Percentiles rank a stretch among this genome's conserved stretches.
Evolutionary conservation across 2,888 invertebrate genomes (phyloP).

Genomic region (Ormyrus pomaceus): DNA sequence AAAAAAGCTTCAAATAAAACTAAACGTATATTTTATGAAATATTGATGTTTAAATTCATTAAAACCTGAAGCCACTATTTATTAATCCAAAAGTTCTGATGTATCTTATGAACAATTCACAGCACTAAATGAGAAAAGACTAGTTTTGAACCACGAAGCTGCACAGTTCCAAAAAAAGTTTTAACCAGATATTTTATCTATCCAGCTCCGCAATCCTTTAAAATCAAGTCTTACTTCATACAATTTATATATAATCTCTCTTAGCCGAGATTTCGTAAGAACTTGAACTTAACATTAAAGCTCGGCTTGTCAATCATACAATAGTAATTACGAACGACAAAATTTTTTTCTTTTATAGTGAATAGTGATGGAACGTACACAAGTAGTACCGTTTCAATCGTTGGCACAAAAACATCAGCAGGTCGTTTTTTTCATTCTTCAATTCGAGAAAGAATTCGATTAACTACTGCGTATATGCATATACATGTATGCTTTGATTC

Average conservation of each 20-base stretch:
- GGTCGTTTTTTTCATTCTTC: conserved; percentile 5
- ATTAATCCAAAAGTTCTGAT: conserved; percentile 31
- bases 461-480: neutral
- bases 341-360: conserved; percentile 2
- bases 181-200: neutral
- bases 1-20: neutral
- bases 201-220: conserved; percentile 20
- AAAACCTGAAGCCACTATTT: neutral
- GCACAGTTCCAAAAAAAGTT: neutral
- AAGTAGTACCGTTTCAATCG: conserved; percentile 35
- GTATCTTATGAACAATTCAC: neutral
- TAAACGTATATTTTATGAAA: neutral
- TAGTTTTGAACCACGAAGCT: conserved; percentile 1
- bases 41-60: neutral
- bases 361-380: conserved; percentile 3
- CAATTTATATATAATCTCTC: conserved; percentile 11
- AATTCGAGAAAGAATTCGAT: neutral
- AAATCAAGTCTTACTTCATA: conserved; percentile 16
- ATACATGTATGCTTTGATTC: conserved; percentile 12
- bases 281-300: conserved; percentile 28
- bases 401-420: conserved; percentile 46
- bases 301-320: neutral
- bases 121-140: conserved; percentile 17
- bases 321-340: neutral
- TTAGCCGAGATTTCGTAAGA: neutral